Evolutionary conservation across 2,888 invertebrate species (phyloP).

Genomic region (Drosophila barbarae): DNA sequence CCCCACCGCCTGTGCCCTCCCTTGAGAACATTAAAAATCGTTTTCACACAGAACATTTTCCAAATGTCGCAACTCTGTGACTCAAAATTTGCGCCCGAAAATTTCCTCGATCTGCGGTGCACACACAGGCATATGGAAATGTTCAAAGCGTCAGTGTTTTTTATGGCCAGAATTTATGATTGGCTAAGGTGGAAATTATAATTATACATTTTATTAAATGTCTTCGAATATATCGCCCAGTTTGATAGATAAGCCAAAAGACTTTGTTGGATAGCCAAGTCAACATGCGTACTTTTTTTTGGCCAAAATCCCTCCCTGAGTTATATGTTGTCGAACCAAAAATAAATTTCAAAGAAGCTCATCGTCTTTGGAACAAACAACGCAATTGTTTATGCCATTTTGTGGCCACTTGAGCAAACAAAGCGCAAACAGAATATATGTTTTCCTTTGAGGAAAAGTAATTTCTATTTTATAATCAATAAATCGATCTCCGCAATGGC

Average conservation of each 20-base stretch:
- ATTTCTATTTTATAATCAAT: slow-evolving; percentile 22
- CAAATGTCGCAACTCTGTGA: slow-evolving; percentile 54
- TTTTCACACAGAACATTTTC: slow-evolving; percentile 44
- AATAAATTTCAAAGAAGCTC: slow-evolving; percentile 40
- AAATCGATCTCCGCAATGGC: slow-evolving; percentile 15
- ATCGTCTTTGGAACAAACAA: slow-evolving; percentile 24
- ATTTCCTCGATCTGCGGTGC: slow-evolving; percentile 27
- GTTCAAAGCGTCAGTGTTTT: slow-evolving; percentile 39
- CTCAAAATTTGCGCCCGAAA: slow-evolving; percentile 45
- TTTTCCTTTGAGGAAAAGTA: slow-evolving; percentile 4
- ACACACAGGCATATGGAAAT: slow-evolving; percentile 21
- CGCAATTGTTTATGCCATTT: slow-evolving; percentile 45
- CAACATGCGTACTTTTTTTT: slow-evolving; percentile 12
- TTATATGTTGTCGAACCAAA: slow-evolving; percentile 33
- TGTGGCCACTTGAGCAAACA: slow-evolving; percentile 46
- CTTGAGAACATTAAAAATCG: slow-evolving; percentile 37
- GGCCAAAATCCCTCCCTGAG: slow-evolving; percentile 30
- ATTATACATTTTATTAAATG: slow-evolving; percentile 31
- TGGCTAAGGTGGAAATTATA: slow-evolving; percentile 33
- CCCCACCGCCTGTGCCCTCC: neutral
- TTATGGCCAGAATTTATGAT: slow-evolving; percentile 41
- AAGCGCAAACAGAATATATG: slow-evolving; percentile 31
- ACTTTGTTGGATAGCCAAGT: slow-evolving; percentile 3
- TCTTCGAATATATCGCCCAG: slow-evolving; percentile 11
- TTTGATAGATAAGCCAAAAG: slow-evolving; percentile 12